Evolutionary conservation across 2,113 vertebrate species (phyloP).

Genomic region (Phoenicopterus ruber): DNA sequence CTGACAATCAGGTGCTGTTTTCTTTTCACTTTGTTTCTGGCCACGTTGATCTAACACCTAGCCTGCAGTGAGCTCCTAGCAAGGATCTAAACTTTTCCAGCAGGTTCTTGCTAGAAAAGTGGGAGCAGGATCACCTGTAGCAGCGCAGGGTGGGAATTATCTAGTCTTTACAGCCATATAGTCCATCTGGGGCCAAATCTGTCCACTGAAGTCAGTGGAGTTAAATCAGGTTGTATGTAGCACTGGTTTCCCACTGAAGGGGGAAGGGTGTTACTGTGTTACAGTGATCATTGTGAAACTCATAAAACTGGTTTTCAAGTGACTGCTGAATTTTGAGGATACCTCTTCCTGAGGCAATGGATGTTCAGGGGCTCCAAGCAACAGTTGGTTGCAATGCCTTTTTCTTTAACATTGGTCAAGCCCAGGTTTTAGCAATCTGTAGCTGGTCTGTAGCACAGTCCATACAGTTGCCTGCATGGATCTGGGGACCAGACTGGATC

Average conservation of each 20-base stretch:
- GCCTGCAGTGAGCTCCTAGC: background rate
- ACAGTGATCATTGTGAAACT: background rate
- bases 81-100: background rate
- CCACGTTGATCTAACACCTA: background rate
- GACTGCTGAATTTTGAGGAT: background rate
- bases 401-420: background rate
- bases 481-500: background rate
- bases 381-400: background rate
- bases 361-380: background rate
- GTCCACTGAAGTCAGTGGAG: background rate
- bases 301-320: background rate
- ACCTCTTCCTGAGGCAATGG: background rate
- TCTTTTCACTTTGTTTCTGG: background rate
- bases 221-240: background rate
- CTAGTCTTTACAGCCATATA: background rate
- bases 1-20: conserved; percentile 30
- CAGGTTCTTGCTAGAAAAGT: background rate
- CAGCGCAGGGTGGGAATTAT: background rate
- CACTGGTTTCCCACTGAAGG: background rate
- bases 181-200: background rate
- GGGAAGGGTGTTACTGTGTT: background rate
- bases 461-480: background rate
- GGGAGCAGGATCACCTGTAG: background rate
- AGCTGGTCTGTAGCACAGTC: background rate
- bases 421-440: background rate